A percentile compares a stretch with the other conserved stretches of the same genome.
These are phyloP conservation scores for Pristionchus entomophagus DNA, from an alignment of 2,888 invertebrate genomes.

Conservation along the genomic window DNA sequence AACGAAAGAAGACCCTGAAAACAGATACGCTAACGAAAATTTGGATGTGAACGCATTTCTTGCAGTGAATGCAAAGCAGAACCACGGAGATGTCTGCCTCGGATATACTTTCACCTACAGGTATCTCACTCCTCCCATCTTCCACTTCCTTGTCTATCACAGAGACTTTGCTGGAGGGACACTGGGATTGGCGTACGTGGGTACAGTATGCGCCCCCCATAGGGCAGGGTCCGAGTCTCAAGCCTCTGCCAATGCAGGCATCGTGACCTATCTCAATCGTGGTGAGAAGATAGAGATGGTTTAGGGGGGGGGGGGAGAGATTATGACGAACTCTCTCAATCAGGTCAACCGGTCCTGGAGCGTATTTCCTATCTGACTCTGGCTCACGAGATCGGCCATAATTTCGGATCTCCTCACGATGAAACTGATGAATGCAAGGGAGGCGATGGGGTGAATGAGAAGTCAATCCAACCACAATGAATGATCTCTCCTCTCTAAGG, in stretches of 20 bases:
- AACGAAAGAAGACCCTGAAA: not conserved
- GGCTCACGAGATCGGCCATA: constrained; percentile 99
- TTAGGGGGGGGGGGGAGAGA: not conserved
- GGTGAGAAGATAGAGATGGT: constrained; percentile 79
- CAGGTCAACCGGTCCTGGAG: constrained; percentile 85
- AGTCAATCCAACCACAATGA: no score
- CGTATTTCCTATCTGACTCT: constrained; percentile 97
- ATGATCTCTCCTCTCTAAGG: constrained; percentile 83
- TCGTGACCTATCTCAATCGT: constrained; percentile 98
- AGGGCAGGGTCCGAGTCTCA: not conserved
- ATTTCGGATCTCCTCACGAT: constrained; percentile 90
- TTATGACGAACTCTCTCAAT: constrained; percentile 79
- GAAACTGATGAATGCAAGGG: constrained; percentile 60
- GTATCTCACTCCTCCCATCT: not conserved
- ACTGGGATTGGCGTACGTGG: constrained; percentile 93
- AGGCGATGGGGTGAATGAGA: not conserved
- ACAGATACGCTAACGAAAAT: no score
- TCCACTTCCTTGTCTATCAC: not conserved
- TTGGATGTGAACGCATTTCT: constrained; percentile 99
- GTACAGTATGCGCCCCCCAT: constrained; percentile 74
- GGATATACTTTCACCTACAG: constrained; percentile 95
- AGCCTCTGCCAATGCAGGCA: constrained; percentile 90
- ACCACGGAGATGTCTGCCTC: constrained; percentile 97
- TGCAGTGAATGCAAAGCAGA: constrained; percentile 94
- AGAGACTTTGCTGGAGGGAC: constrained; percentile 88